Conservation (phyloP, 2,797 vertebrate species). For the Nannoperca australis region DNA sequence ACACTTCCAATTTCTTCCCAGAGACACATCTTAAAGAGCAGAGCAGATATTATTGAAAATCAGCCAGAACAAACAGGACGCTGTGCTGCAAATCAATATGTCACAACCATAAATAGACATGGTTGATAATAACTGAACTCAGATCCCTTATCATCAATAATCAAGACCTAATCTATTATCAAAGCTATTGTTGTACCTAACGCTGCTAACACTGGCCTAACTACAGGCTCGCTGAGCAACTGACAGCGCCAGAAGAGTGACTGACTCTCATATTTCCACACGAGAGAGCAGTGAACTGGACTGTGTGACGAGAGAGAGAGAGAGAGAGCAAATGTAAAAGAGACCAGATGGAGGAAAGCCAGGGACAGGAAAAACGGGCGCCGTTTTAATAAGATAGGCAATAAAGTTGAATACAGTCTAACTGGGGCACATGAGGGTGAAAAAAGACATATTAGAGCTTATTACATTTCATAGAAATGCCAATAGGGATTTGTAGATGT, state of each 20-base stretch:
- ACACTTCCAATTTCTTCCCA: neutral
- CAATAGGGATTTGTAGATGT: neutral
- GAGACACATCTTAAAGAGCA: neutral
- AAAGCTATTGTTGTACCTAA: neutral
- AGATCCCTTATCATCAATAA: neutral
- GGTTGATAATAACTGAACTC: constrained; percentile 1
- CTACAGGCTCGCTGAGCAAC: constrained; percentile 19
- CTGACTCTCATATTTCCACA: constrained; percentile 58
- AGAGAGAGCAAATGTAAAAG: constrained; percentile 38
- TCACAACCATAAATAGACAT: constrained; percentile 11
- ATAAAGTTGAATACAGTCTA: constrained; percentile 20
- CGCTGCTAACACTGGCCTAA: neutral
- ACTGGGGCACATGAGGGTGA: constrained; percentile 16
- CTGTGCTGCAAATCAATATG: neutral
- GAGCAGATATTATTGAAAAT: neutral
- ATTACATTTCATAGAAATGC: neutral
- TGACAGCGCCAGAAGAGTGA: constrained; percentile 34
- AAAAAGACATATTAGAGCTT: neutral
- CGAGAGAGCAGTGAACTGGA: constrained; percentile 59
- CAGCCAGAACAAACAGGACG: neutral
- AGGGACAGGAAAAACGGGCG: constrained; percentile 13
- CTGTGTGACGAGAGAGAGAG: constrained; percentile 21
- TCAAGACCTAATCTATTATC: constrained; percentile 8
- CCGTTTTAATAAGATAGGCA: constrained; percentile 22
- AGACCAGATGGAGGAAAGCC: constrained; percentile 52